Evolutionary conservation across 2,113 vertebrate genomes (phyloP), one percentile per base, ranked within the genome.

Genomic region (Nothocercus nigrocapillus): DNA sequence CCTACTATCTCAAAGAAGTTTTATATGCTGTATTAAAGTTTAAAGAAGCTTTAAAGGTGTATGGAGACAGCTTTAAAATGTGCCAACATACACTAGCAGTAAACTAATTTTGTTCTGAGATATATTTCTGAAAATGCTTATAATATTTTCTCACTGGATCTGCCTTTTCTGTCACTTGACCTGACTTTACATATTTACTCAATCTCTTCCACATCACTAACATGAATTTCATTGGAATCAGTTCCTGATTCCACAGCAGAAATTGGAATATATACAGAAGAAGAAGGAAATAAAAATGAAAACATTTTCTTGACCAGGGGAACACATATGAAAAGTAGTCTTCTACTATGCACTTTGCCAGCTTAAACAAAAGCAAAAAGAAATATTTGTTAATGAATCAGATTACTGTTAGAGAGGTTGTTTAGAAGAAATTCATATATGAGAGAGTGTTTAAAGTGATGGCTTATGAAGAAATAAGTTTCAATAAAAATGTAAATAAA

Each of bases 361-460:
- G 82, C 34, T 88, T 85, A 94, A 97, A 89, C 13, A 91, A 94
- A 82, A 74, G 45, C 36, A 92, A 86, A 87, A 97, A 92, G 72
- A 89, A 70, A 80, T 92, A 68, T 79, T 62, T 78, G 13, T 24
- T 85, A 58, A 44, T 16, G 4, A 89, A 75, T 67, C 2, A 21
- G 1, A 24, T 91, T 96, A 12, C 56, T 92, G 90, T 88, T 25
- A 89, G 17, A 89, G 68, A 85, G 67, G 72, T 81, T 82, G 44
- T 93, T 97, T 94, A 94, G 68, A 75, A 92, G 47, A 90, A 94
- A 92, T 85, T 93, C 8, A 19, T 75, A 81, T 80, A 81, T 75
- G 61, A 91, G 28, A 74, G 6, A 47, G 2, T 32, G 36, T 75
- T 94, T 53, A 58, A 89, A 96, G 21, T 72, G 53, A 82, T 24